phyloP scores from a whole-genome alignment of 2,888 invertebrate species.

The Andricus quercusramuli region DNA sequence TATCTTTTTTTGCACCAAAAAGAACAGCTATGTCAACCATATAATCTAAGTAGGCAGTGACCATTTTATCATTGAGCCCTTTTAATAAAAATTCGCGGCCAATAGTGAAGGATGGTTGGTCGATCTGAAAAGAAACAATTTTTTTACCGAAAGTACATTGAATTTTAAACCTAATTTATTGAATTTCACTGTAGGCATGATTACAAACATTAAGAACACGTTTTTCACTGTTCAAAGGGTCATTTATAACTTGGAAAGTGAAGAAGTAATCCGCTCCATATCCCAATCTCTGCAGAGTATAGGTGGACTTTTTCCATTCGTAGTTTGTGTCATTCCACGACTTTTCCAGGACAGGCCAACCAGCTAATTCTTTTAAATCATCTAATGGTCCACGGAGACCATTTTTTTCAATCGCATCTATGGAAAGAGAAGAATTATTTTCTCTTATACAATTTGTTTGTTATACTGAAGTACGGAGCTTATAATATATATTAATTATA shows the following conservation, averaged over 20 bases:
- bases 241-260: constrained; percentile 93
- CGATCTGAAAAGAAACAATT: constrained; percentile 82
- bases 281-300: constrained; percentile 88
- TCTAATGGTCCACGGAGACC: constrained; percentile 87
- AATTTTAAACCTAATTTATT: background rate
- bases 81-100: constrained; percentile 92
- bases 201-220: constrained; percentile 88
- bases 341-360: constrained; percentile 61
- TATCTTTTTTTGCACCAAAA: too few species aligned
- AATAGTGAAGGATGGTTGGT: constrained; percentile 78
- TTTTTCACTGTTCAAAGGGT: constrained; percentile 93
- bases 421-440: too few species aligned
- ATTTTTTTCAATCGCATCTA: constrained; percentile 83
- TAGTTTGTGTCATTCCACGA: constrained; percentile 86
- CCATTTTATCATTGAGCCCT: constrained; percentile 80
- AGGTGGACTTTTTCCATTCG: constrained; percentile 91
- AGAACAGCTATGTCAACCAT: too few species aligned
- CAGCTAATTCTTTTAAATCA: constrained; percentile 80
- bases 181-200: too few species aligned
- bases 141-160: constrained; percentile 22
- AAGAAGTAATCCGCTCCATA: constrained; percentile 94
- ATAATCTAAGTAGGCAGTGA: too few species aligned
- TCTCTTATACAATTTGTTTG: too few species aligned
- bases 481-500: too few species aligned
- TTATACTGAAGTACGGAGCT: too few species aligned